A percentile compares a stretch with the other conserved stretches of the same genome.
Evolutionary conservation across 2,113 vertebrate species (phyloP).

Genomic region (Paralichthys olivaceus): DNA sequence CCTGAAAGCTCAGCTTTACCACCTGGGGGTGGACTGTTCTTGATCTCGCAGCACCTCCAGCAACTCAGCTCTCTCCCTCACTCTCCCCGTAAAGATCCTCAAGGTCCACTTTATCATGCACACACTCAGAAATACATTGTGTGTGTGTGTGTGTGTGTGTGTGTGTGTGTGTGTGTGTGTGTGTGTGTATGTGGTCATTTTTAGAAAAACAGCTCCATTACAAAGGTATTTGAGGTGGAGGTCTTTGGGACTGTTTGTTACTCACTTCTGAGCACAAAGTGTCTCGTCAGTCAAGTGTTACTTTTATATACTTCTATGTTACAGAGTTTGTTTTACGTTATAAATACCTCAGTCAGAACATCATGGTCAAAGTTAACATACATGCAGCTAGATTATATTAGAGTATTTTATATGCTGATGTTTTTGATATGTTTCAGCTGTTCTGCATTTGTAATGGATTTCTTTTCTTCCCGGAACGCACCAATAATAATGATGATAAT

Average conservation of each 20-base stretch:
- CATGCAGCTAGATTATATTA: background rate
- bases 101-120: conserved; percentile 41
- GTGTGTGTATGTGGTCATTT: conserved; percentile 5
- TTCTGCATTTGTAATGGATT: background rate
- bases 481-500: background rate
- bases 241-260: conserved; percentile 29
- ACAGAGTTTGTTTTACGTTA: conserved; percentile 51
- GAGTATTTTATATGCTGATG: background rate
- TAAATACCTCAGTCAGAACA: conserved; percentile 40
- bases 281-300: conserved; percentile 28
- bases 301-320: conserved; percentile 46
- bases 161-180: conserved; percentile 7
- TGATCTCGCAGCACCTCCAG: conserved; percentile 70
- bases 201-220: conserved; percentile 52
- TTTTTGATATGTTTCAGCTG: conserved; percentile 11
- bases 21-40: conserved; percentile 72
- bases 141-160: conserved; percentile 1
- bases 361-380: background rate
- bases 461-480: background rate
- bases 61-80: conserved; percentile 36
- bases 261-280: conserved; percentile 10
- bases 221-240: conserved; percentile 50
- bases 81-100: conserved; percentile 51
- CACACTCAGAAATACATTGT: conserved; percentile 13
- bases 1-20: conserved; percentile 69